A percentile compares a stretch with the other conserved stretches of the same genome.
Evolutionary conservation across 2,888 invertebrate genomes (phyloP).

Genomic region (Cheilosia vernalis): DNA sequence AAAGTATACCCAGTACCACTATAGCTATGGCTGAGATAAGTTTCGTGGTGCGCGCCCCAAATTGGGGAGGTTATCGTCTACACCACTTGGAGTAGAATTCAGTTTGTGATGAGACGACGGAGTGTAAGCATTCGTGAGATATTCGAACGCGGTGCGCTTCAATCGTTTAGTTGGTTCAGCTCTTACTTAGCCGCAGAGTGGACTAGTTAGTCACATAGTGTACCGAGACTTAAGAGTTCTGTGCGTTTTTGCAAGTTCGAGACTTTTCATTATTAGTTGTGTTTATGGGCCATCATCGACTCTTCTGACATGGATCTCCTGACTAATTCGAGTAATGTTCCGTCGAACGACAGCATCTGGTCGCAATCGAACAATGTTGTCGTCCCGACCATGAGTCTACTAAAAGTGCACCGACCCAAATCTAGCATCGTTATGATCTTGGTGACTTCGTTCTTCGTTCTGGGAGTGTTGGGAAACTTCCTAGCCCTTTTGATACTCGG

Average conservation of each 20-base stretch:
- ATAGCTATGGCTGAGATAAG: slow-evolving; percentile 29
- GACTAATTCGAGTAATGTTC: slow-evolving; percentile 41
- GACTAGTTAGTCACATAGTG: slow-evolving; percentile 43
- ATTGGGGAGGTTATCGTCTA: slow-evolving; percentile 61
- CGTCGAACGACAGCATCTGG: slow-evolving; percentile 37
- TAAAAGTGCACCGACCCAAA: slow-evolving; percentile 12
- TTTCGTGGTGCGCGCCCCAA: slow-evolving; percentile 63
- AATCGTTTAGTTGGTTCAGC: slow-evolving; percentile 47
- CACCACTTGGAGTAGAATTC: slow-evolving; percentile 57
- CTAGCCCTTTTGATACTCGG: slow-evolving; percentile 90
- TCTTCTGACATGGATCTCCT: slow-evolving; percentile 52
- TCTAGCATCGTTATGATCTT: slow-evolving; percentile 35
- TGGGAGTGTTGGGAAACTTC: slow-evolving; percentile 90
- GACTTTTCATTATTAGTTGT: background rate
- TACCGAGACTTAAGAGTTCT: slow-evolving; percentile 28
- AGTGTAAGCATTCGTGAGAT: slow-evolving; percentile 68
- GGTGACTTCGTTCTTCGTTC: slow-evolving; percentile 77
- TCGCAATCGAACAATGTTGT: slow-evolving; percentile 11
- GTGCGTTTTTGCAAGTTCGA: slow-evolving; percentile 4
- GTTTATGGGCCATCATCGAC: slow-evolving; percentile 47
- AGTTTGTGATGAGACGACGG: slow-evolving; percentile 72
- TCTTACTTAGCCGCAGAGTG: slow-evolving; percentile 28
- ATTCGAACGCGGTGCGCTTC: slow-evolving; percentile 63
- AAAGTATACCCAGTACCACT: background rate
- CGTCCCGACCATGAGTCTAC: slow-evolving; percentile 16